phyloP scores from a whole-genome alignment of 64 coral and sea anemone genomes.

The Stichodactyla helianthus region DNA sequence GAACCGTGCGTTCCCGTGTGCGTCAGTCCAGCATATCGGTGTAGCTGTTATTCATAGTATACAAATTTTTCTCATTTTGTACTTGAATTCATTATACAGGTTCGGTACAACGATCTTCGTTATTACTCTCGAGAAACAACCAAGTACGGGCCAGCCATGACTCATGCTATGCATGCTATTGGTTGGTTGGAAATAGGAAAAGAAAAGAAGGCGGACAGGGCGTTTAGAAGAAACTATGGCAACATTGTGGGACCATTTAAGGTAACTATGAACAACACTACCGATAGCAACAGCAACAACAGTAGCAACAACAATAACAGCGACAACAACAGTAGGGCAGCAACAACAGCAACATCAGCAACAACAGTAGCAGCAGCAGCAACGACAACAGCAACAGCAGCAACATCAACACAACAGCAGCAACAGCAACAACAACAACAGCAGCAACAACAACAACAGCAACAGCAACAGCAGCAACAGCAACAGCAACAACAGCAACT shows the following conservation, averaged over 20 bases:
- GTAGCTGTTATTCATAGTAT: neutral
- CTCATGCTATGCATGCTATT: constrained; percentile 89
- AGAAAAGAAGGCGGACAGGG: constrained; percentile 40
- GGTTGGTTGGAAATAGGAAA: constrained; percentile 84
- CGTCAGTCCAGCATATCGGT: no score
- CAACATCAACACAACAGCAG: no score
- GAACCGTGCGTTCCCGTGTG: no score
- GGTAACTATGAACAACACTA: constrained; percentile 15
- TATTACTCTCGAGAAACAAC: constrained; percentile 59
- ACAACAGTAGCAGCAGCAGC: no score
- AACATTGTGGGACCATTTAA: constrained; percentile 91
- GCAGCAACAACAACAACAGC: no score
- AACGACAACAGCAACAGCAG: no score
- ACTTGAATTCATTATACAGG: constrained; percentile 24
- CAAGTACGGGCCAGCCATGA: constrained; percentile 77
- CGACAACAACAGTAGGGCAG: no score
- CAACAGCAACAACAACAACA: no score
- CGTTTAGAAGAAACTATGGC: constrained; percentile 64
- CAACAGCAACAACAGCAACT: no score
- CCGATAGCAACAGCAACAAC: neutral
- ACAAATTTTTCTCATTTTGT: neutral
- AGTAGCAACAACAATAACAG: no score
- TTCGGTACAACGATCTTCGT: constrained; percentile 71
- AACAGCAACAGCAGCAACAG: no score
- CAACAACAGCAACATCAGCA: no score